phyloP scores from a whole-genome alignment of 1,140 invertebrate genomes.

The Fopius arisanus region DNA sequence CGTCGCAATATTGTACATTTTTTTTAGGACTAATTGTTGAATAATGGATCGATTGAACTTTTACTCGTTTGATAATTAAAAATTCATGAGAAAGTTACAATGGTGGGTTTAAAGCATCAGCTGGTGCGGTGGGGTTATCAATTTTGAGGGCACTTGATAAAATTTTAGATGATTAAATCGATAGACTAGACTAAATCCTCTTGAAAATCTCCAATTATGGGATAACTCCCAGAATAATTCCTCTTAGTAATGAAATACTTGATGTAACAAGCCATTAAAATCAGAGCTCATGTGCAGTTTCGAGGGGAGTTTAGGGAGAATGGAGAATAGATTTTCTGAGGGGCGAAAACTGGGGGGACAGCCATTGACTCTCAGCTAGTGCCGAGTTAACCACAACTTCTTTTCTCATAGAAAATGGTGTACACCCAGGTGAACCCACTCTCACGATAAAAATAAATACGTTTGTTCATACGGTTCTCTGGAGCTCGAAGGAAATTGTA shows the following conservation, averaged over 20 bases:
- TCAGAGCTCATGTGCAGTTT: not conserved
- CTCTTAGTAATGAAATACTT: not conserved
- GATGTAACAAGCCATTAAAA: not conserved
- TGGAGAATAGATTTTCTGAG: not conserved
- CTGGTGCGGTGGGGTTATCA: too few relatives aligned
- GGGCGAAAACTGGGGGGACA: not conserved
- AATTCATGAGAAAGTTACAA: too few relatives aligned
- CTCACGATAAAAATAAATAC: slow-evolving; percentile 40
- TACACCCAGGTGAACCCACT: slow-evolving; percentile 30
- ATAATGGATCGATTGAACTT: too few relatives aligned
- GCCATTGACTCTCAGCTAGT: not conserved
- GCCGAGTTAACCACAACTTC: slow-evolving; percentile 4
- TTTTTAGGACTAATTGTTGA: too few relatives aligned
- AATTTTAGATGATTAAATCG: too few relatives aligned
- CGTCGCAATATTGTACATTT: too few relatives aligned
- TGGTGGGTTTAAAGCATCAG: too few relatives aligned
- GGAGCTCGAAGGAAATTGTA: slow-evolving; percentile 22
- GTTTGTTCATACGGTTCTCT: slow-evolving; percentile 32
- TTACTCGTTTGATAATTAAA: too few relatives aligned
- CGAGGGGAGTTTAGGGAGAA: not conserved
- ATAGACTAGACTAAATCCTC: too few relatives aligned
- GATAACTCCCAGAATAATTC: not conserved
- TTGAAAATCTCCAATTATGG: too few relatives aligned
- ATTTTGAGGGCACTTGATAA: too few relatives aligned
- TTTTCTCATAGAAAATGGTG: not conserved